Conservation (phyloP, 2,888 invertebrate species). For the Gryllus longicercus region DNA sequence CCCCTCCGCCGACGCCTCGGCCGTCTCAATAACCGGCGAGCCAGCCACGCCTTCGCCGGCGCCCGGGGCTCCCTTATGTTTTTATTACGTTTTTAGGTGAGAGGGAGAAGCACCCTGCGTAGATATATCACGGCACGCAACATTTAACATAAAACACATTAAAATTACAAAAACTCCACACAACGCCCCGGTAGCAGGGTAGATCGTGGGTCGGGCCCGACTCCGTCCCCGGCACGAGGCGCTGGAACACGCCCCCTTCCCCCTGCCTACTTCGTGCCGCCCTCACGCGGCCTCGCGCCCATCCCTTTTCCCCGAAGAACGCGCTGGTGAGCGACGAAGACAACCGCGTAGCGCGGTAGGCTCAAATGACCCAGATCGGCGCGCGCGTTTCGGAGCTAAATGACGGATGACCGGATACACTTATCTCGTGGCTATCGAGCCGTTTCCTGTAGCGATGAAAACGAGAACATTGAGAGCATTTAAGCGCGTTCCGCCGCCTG, state of each 20-base stretch:
- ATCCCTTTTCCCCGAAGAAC: not conserved
- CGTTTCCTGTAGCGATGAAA: not conserved
- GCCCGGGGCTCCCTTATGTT: not conserved
- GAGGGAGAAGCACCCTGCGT: not conserved
- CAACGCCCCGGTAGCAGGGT: not conserved
- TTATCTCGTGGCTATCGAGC: not conserved
- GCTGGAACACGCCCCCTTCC: not conserved
- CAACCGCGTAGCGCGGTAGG: not conserved
- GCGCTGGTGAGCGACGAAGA: not conserved
- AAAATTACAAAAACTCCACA: slow-evolving; percentile 17
- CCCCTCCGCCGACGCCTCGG: not conserved
- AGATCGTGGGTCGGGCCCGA: not conserved
- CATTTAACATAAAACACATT: slow-evolving; percentile 17
- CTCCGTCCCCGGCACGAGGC: not conserved
- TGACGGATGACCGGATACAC: slow-evolving; percentile 3
- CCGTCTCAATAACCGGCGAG: not conserved
- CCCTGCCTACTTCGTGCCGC: not conserved
- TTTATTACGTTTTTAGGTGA: slow-evolving; percentile 17
- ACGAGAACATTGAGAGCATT: not conserved
- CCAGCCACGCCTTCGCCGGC: not conserved
- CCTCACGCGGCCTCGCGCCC: not conserved
- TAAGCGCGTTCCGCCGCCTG: not conserved
- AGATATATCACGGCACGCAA: not conserved
- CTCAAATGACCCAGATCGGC: not conserved
- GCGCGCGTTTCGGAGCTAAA: not conserved